Evolutionary conservation across 1,140 invertebrate species (phyloP).

Genomic region (Platyura marginata): DNA sequence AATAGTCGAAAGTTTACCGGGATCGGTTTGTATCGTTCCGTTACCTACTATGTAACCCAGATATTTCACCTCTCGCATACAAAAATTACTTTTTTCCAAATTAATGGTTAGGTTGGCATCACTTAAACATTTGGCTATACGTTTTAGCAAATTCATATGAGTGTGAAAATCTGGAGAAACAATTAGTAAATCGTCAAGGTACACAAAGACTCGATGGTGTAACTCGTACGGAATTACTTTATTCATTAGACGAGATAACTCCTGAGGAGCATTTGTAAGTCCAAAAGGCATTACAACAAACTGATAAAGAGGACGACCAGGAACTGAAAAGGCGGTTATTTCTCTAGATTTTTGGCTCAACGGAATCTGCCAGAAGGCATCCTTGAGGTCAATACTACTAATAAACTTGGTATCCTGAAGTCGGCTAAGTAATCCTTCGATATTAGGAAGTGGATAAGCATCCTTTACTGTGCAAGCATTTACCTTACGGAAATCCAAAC

Average conservation of each 20-base stretch:
- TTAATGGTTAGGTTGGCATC: constrained; percentile 26
- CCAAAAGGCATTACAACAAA: constrained; percentile 24
- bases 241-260: constrained; percentile 26
- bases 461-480: no score
- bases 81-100: constrained; percentile 24
- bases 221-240: background rate
- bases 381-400: constrained; percentile 16
- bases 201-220: constrained; percentile 4
- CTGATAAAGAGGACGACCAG: constrained; percentile 14
- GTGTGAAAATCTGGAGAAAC: constrained; percentile 8
- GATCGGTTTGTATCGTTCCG: constrained; percentile 5
- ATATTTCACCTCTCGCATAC: constrained; percentile 11
- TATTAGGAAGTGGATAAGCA: no score
- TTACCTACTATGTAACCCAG: constrained; percentile 8
- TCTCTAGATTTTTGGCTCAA: constrained; percentile 10
- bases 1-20: constrained; percentile 4
- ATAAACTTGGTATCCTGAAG: constrained; percentile 8
- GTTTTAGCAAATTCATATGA: constrained; percentile 4
- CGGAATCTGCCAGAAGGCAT: constrained; percentile 20
- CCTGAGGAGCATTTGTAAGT: constrained; percentile 25
- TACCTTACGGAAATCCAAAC: no score
- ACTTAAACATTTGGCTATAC: constrained; percentile 16
- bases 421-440: constrained; percentile 5
- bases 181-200: constrained; percentile 14
- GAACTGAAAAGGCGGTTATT: constrained; percentile 27